phyloP scores from a whole-genome alignment of 2,113 vertebrate genomes.

The Percopsis transmontana region DNA sequence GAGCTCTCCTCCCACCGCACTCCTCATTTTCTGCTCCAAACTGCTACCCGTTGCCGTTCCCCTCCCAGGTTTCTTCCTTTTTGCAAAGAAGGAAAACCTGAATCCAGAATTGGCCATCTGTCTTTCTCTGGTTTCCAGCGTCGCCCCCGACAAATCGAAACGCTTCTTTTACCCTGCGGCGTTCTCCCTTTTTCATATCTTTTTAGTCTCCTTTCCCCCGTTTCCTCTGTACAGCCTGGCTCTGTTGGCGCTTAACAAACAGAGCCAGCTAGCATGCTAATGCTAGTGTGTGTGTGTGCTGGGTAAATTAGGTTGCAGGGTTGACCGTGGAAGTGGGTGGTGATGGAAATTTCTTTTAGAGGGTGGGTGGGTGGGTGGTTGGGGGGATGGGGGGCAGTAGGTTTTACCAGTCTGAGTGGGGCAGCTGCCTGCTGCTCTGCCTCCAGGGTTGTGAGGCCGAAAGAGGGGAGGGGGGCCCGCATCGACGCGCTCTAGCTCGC shows the following conservation, averaged over 20 bases:
- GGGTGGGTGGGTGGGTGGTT: no score
- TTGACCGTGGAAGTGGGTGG: conserved; percentile 20
- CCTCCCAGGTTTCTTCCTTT: neutral
- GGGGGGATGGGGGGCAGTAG: conserved; percentile 19
- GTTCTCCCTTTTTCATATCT: neutral
- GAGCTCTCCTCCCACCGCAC: conserved; percentile 33
- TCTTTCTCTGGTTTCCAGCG: neutral
- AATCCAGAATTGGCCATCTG: neutral
- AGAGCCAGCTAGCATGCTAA: no score
- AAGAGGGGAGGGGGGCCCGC: conserved; percentile 36
- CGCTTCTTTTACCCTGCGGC: conserved; percentile 7
- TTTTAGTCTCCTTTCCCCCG: neutral
- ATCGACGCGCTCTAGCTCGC: conserved; percentile 54
- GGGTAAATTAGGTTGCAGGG: conserved; percentile 55
- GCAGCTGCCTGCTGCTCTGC: conserved; percentile 16
- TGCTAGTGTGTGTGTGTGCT: conserved; percentile 4
- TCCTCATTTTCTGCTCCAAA: conserved; percentile 16
- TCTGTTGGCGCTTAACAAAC: conserved; percentile 9
- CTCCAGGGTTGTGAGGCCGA: conserved; percentile 22
- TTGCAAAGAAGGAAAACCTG: neutral
- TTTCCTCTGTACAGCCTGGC: neutral
- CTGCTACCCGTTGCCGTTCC: neutral
- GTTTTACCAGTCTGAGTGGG: conserved; percentile 32
- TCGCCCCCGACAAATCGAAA: conserved; percentile 15
- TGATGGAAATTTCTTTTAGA: no score